phyloP scores from a whole-genome alignment of 2,888 invertebrate species.

The Rotaria sp. region DNA sequence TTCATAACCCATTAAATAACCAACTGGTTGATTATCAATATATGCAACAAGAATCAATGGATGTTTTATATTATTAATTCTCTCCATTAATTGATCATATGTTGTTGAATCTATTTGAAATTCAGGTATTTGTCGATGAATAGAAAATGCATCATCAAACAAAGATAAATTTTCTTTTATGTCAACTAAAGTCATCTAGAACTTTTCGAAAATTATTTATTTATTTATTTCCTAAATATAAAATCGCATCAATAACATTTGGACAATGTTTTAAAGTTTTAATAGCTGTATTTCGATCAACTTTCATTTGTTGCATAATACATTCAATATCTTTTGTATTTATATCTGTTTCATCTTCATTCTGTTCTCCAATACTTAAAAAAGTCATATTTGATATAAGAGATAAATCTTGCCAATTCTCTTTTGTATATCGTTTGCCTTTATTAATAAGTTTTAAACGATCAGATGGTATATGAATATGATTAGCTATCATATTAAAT shows the following conservation, averaged over 20 bases:
- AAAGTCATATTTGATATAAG: constrained; percentile 45
- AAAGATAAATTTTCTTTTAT: background rate
- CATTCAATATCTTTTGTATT: constrained; percentile 45
- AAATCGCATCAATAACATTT: constrained; percentile 46
- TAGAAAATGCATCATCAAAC: background rate
- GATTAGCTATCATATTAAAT: constrained; percentile 44
- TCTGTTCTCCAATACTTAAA: constrained; percentile 47
- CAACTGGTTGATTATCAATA: background rate
- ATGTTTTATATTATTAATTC: background rate
- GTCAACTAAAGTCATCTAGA: background rate
- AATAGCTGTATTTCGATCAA: constrained; percentile 47
- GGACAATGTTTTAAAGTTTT: constrained; percentile 43
- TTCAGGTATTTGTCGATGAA: background rate
- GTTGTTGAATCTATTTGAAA: background rate
- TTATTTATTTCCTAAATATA: constrained; percentile 42
- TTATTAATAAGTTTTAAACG: constrained; percentile 47
- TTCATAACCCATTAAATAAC: background rate
- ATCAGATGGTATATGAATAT: constrained; percentile 45
- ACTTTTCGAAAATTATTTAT: background rate
- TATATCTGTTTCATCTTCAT: constrained; percentile 45
- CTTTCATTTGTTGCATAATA: constrained; percentile 46
- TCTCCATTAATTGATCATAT: background rate
- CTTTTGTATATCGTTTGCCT: constrained; percentile 45
- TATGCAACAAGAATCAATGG: background rate
- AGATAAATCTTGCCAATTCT: constrained; percentile 42